Evolutionary conservation across 2,113 vertebrate genomes (phyloP).

Genomic region (Tachysurus fulvidraco): DNA sequence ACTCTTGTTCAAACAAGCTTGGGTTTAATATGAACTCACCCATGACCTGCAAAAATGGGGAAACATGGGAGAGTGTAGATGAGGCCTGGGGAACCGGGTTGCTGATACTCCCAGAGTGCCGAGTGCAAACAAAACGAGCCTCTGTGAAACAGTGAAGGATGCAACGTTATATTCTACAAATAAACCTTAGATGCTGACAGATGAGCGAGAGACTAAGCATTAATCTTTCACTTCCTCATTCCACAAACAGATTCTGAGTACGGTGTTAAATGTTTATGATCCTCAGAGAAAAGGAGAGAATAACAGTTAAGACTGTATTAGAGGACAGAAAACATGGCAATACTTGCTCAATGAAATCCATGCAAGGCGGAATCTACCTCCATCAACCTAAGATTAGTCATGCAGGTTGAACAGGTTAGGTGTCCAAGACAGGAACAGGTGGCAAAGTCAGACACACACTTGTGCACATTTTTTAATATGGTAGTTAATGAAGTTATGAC

Average conservation of each 20-base stretch:
- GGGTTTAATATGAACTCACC: slow-evolving; percentile 40
- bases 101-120: slow-evolving; percentile 41
- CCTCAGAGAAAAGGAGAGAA: not conserved
- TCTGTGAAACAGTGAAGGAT: slow-evolving; percentile 8
- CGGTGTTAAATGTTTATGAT: slow-evolving; percentile 13
- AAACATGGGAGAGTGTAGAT: slow-evolving; percentile 31
- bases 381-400: not conserved
- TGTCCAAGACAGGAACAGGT: not conserved
- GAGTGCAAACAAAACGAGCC: slow-evolving; percentile 29
- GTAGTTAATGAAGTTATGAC: slow-evolving; percentile 48
- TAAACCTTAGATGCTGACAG: slow-evolving; percentile 38
- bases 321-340: not conserved
- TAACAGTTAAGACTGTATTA: not conserved
- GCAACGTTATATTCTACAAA: slow-evolving; percentile 44
- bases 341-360: not conserved
- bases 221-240: slow-evolving; percentile 16
- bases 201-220: slow-evolving; percentile 10
- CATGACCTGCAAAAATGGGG: slow-evolving; percentile 35
- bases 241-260: not conserved
- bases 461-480: not conserved
- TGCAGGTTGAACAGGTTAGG: not conserved
- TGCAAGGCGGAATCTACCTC: not conserved
- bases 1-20: slow-evolving; percentile 30
- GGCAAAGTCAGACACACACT: not conserved
- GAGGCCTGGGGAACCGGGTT: not conserved